These are phyloP conservation scores for Drosophila neocordata DNA, from an alignment of 1,140 invertebrate genomes.

Conservation along the genomic window DNA sequence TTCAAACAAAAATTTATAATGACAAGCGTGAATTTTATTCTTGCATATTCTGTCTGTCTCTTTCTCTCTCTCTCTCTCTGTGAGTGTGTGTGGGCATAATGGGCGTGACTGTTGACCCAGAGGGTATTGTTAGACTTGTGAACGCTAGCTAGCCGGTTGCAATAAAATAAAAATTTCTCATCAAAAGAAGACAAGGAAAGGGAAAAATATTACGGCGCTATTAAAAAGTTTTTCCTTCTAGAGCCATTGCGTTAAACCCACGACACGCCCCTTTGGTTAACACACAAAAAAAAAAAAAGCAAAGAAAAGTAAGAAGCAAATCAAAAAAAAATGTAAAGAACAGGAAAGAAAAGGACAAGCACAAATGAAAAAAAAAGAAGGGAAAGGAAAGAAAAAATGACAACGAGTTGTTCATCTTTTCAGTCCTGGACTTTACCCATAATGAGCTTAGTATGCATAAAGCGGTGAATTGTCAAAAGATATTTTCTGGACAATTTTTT, in stretches of 20 bases:
- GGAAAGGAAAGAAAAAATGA: constrained; percentile 8
- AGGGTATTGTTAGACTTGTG: constrained; percentile 57
- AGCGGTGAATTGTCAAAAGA: constrained; percentile 73
- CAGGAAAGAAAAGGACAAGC: constrained; percentile 23
- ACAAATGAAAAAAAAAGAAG: constrained; percentile 17
- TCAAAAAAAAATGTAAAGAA: constrained; percentile 17
- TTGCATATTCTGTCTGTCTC: constrained; percentile 53
- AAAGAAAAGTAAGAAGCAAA: constrained; percentile 20
- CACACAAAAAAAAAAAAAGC: constrained; percentile 26
- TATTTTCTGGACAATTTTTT: constrained; percentile 70
- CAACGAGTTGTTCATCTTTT: constrained; percentile 49
- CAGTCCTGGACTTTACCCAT: constrained; percentile 46
- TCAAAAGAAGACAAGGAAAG: constrained; percentile 43
- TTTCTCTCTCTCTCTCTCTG: no score
- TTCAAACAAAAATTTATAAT: constrained; percentile 63
- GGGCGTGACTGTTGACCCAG: constrained; percentile 45
- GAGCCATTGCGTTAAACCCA: no score
- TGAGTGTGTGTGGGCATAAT: neutral
- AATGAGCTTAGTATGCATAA: constrained; percentile 81
- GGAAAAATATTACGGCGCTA: constrained; percentile 41
- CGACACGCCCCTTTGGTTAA: constrained; percentile 44
- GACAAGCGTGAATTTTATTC: constrained; percentile 76
- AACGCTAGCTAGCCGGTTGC: constrained; percentile 53
- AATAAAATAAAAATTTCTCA: constrained; percentile 76
- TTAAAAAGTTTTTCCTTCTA: constrained; percentile 66